A percentile compares a stretch with the other conserved stretches of the same genome.
phyloP scores from a whole-genome alignment of 2,113 vertebrate species.

The Phrynocephalus versicolor region DNA sequence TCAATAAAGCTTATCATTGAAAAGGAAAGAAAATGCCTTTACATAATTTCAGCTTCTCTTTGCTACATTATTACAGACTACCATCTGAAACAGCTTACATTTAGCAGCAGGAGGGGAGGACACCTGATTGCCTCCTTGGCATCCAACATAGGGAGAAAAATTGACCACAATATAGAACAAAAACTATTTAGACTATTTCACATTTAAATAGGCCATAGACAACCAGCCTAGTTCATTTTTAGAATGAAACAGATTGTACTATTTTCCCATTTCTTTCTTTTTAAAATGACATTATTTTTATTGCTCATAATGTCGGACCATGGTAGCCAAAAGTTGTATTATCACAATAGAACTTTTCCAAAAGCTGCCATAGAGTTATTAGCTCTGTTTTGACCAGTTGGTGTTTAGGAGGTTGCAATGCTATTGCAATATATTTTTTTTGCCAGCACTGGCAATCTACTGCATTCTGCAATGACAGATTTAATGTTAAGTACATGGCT shows the following conservation, averaged over 20 bases:
- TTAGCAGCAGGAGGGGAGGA: constrained; percentile 8
- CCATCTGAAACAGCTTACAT: constrained; percentile 38
- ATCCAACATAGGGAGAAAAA: constrained; percentile 26
- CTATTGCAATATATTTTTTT: not conserved
- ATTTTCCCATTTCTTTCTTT: not conserved
- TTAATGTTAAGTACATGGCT: not conserved
- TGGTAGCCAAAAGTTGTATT: constrained; percentile 12
- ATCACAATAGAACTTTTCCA: constrained; percentile 49
- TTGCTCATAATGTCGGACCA: constrained; percentile 33
- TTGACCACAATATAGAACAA: constrained; percentile 31
- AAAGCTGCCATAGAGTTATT: constrained; percentile 39
- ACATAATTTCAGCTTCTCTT: constrained; percentile 37
- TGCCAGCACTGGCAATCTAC: too few relatives aligned
- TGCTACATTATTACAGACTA: constrained; percentile 35
- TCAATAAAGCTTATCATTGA: constrained; percentile 22
- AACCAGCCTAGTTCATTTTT: constrained; percentile 6
- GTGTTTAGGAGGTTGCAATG: constrained; percentile 39
- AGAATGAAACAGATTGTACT: constrained; percentile 31
- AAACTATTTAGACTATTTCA: constrained; percentile 36
- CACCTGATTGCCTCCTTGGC: constrained; percentile 27
- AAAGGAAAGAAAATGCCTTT: constrained; percentile 50
- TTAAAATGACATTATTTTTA: constrained; percentile 35
- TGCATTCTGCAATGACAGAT: constrained; percentile 30
- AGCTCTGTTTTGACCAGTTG: constrained; percentile 38
- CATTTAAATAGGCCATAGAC: constrained; percentile 24